phyloP scores from a whole-genome alignment of 2,888 invertebrate genomes.

The Hedya salicella region DNA sequence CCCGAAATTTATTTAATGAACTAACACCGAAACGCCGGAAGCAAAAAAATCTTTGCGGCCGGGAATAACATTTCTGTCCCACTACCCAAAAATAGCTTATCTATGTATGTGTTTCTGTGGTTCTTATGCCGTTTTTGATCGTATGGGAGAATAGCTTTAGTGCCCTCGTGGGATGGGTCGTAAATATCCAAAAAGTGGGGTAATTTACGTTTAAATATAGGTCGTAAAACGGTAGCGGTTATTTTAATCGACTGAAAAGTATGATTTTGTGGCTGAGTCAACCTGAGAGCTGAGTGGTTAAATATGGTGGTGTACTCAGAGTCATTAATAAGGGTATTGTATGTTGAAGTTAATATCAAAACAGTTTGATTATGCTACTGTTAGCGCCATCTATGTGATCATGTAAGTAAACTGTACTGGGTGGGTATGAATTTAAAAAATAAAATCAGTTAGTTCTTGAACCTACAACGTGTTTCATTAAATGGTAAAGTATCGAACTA shows the following conservation, averaged over 20 bases:
- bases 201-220: conserved; percentile 45
- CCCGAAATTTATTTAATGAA: conserved; percentile 23
- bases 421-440: too few relatives aligned
- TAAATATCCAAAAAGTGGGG: conserved; percentile 51
- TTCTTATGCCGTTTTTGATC: not conserved
- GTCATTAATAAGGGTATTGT: too few relatives aligned
- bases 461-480: too few relatives aligned
- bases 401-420: too few relatives aligned
- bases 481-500: too few relatives aligned
- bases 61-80: not conserved
- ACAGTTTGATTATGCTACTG: too few relatives aligned
- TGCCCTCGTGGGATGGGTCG: conserved; percentile 48
- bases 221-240: conserved; percentile 29
- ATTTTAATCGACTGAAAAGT: conserved; percentile 31
- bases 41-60: conserved; percentile 44
- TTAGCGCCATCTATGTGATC: too few relatives aligned
- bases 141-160: conserved; percentile 47
- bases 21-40: conserved; percentile 26
- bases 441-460: too few relatives aligned
- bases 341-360: too few relatives aligned
- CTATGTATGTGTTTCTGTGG: not conserved
- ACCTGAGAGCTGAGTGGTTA: not conserved
- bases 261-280: conserved; percentile 8
- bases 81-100: not conserved
- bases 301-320: too few relatives aligned